These are phyloP conservation scores for Hydrolagus affinis DNA, from an alignment of 2,113 vertebrate species.

Conservation along the genomic window DNA sequence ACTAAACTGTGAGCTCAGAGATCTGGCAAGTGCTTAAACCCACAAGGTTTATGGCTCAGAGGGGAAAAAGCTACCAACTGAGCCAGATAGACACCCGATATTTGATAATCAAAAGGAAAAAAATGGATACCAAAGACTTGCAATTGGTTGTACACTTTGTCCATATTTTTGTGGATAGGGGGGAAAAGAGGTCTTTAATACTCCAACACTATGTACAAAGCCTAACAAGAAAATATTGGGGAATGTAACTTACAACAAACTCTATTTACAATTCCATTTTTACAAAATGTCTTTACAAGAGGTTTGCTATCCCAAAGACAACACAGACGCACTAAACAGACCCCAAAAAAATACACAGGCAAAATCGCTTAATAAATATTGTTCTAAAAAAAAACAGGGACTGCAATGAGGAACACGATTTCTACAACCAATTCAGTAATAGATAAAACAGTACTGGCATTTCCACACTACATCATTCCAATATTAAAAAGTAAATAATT, in stretches of 20 bases:
- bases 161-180: neutral
- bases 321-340: constrained; percentile 49
- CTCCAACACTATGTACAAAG: constrained; percentile 79
- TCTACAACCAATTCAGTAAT: constrained; percentile 66
- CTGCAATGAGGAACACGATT: constrained; percentile 61
- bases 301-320: constrained; percentile 56
- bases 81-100: neutral
- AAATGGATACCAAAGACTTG: constrained; percentile 33
- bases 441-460: constrained; percentile 55
- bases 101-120: neutral
- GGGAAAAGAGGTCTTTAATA: constrained; percentile 72
- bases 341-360: constrained; percentile 50
- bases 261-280: constrained; percentile 87
- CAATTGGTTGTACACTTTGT: neutral
- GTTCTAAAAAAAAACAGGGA: constrained; percentile 61
- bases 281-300: constrained; percentile 80
- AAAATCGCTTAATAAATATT: constrained; percentile 91
- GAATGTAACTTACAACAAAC: constrained; percentile 58
- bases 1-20: too few species aligned
- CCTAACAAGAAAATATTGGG: constrained; percentile 73
- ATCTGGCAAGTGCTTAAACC: too few species aligned
- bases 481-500: constrained; percentile 62
- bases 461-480: constrained; percentile 61
- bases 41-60: neutral
- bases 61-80: neutral